phyloP scores from a whole-genome alignment of 2,888 invertebrate genomes.

The Himalopsyche kuldschensis region DNA sequence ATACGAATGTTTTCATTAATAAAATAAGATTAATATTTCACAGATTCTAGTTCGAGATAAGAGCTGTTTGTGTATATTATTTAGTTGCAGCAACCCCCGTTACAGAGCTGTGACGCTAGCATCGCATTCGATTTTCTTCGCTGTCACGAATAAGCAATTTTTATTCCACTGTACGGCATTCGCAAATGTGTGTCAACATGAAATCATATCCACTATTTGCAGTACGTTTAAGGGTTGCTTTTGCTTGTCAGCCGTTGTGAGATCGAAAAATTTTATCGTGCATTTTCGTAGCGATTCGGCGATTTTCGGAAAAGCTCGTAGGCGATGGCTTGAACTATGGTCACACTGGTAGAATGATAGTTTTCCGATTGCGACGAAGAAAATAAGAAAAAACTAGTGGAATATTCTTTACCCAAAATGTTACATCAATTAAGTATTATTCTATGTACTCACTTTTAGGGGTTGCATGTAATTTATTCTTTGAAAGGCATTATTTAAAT shows the following conservation, averaged over 20 bases:
- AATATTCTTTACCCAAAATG: no score
- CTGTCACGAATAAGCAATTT: neutral
- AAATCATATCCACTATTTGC: neutral
- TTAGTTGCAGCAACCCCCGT: neutral
- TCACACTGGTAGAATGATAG: neutral
- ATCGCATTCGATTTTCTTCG: constrained; percentile 32
- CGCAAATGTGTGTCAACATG: neutral
- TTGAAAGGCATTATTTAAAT: no score
- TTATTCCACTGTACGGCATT: neutral
- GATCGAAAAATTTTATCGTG: neutral
- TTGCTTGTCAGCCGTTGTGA: neutral
- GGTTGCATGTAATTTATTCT: no score
- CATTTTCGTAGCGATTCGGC: constrained; percentile 18
- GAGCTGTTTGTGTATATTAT: neutral
- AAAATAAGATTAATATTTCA: neutral
- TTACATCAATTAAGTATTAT: no score
- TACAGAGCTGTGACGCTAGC: constrained; percentile 10
- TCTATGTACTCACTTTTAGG: no score
- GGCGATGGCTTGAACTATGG: neutral
- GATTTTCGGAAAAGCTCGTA: constrained; percentile 18
- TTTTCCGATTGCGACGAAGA: neutral
- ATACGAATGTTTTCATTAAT: neutral
- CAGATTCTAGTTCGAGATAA: neutral
- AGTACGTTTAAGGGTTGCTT: neutral
- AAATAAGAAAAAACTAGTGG: no score